Percentiles rank a stretch among this genome's conserved stretches.
Evolutionary conservation across 2,113 vertebrate genomes (phyloP).

Genomic region (Carettochelys insculpta): DNA sequence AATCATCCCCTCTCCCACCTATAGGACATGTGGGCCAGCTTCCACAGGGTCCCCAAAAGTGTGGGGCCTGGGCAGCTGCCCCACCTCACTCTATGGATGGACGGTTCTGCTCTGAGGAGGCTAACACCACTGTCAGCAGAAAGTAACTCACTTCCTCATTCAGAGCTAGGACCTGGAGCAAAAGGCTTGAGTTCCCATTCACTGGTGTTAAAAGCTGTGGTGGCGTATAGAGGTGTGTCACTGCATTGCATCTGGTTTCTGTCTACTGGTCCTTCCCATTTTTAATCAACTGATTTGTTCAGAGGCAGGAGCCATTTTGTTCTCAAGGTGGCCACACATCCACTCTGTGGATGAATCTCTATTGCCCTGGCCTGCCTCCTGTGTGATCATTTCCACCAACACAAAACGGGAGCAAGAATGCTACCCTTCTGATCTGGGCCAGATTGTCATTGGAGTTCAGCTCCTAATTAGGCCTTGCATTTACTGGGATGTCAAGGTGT

Average conservation of each 20-base stretch:
- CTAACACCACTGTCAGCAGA: neutral
- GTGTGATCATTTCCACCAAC: conserved; percentile 7
- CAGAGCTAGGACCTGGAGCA: neutral
- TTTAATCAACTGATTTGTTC: neutral
- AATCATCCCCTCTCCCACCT: too few relatives aligned
- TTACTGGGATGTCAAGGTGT: neutral
- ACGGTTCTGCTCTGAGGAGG: neutral
- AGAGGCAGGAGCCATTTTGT: neutral
- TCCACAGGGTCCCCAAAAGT: too few relatives aligned
- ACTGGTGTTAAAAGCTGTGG: too few relatives aligned
- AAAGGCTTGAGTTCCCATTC: too few relatives aligned
- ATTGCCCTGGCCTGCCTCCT: conserved; percentile 18
- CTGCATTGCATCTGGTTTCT: neutral
- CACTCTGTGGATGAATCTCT: neutral
- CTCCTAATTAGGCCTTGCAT: conserved; percentile 22
- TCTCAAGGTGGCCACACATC: neutral
- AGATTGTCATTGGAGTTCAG: neutral
- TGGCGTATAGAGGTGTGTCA: neutral
- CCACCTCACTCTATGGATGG: too few relatives aligned
- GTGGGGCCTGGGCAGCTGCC: too few relatives aligned
- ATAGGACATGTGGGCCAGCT: too few relatives aligned
- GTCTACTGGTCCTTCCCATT: neutral
- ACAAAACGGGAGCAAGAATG: conserved; percentile 29
- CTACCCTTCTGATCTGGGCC: conserved; percentile 2
- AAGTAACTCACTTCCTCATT: neutral